Evolutionary conservation across 1,140 invertebrate genomes (phyloP).

Genomic region (Drosophila lini): DNA sequence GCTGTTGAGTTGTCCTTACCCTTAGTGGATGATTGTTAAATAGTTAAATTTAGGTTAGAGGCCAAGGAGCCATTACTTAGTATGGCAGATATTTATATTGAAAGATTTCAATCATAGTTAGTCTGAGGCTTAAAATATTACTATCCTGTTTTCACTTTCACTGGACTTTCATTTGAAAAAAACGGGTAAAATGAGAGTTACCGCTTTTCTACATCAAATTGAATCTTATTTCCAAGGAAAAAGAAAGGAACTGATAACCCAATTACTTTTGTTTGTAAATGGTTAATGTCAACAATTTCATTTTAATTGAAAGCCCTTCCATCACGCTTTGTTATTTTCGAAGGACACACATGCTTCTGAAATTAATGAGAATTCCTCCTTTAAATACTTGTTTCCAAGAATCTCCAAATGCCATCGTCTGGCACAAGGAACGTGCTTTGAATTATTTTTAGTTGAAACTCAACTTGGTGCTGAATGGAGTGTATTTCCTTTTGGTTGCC

Average conservation of each 20-base stretch:
- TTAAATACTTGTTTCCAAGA: slow-evolving; percentile 8
- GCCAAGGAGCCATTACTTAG: background rate
- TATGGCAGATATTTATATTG: background rate
- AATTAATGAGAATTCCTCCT: slow-evolving; percentile 6
- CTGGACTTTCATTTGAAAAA: too few species aligned
- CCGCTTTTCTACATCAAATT: background rate
- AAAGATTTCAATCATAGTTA: background rate
- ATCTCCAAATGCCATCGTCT: slow-evolving; percentile 7
- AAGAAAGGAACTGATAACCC: background rate
- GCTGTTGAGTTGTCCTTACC: background rate
- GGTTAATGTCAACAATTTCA: background rate
- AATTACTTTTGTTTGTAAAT: background rate
- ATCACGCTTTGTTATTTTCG: background rate
- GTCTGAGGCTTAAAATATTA: too few species aligned
- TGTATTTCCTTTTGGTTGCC: background rate
- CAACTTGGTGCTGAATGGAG: background rate
- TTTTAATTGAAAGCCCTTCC: background rate
- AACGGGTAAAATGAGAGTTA: background rate
- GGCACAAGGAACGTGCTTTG: slow-evolving; percentile 2
- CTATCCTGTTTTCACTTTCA: background rate
- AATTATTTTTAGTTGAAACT: background rate
- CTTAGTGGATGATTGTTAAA: background rate
- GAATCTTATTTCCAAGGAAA: background rate
- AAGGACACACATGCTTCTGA: background rate
- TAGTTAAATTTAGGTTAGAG: background rate